Base-by-base conservation (phyloP, 1,140 invertebrate species). In the Cepaea nemoralis region DNA sequence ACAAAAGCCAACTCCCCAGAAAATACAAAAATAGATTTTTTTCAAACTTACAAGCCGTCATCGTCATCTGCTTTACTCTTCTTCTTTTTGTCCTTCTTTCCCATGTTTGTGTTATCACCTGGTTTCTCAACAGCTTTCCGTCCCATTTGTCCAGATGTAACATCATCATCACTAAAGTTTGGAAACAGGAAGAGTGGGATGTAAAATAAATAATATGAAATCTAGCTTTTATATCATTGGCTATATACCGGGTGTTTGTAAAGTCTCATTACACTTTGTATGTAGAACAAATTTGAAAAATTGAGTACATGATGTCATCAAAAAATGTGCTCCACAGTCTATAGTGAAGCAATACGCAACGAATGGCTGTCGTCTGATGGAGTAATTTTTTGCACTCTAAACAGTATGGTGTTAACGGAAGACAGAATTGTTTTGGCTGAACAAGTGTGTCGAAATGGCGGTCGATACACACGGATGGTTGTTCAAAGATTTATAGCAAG, bases 1-100 rank as follows among this genome's bases (percentile, higher is more conserved):
- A 67, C 27, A 67, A 31, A 12, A 8, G 27, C 24, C 8, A 67
- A 67, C 27, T 10, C 10, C 10, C n/a, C 8, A 67, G 12, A 67
- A 10, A 10, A n/a, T 67, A 67, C 10, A 8, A 12, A n/a, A 31
- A n/a, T 14, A 31, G 27, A 10, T 14, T 14, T 12, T 16, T 14
- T 33, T 31, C 2, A 37, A 22, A 70, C 67, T 33, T 37, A 70
- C 33, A 14, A 35, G 33, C 6, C 63, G 40, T 86, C 85, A 63
- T 85, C 86, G 31, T 85, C 81, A 59, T 83, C 83, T 27, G 67
- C 50, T 63, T 77, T 83, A 69, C 83, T 84, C 63, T 83, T 82
- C 77, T 78, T 78, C 27, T 83, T 83, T 27, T 79, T 83, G 37
- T 73, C 71, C 70, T 77, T 74, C 59, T 83, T 76, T 42, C 37